phyloP scores from a whole-genome alignment of 2,797 vertebrate genomes.

The Lemur catta region DNA sequence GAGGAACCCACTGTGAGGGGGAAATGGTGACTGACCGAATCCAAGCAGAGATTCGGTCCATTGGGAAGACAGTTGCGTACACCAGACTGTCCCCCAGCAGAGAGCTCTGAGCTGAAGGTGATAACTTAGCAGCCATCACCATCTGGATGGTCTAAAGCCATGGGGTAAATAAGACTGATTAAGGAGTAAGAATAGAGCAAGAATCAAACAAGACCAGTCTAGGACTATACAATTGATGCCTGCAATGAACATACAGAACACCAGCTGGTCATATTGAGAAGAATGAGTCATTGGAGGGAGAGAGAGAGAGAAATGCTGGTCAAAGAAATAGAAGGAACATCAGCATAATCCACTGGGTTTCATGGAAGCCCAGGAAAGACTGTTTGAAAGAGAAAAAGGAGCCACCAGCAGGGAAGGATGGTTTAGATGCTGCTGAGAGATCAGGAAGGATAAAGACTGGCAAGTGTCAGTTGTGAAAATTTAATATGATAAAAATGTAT shows the following conservation, averaged over 20 bases:
- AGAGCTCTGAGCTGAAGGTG: background rate
- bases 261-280: background rate
- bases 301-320: background rate
- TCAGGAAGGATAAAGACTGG: background rate
- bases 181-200: background rate
- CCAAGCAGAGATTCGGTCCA: background rate
- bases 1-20: background rate
- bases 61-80: background rate
- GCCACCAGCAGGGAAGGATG: background rate
- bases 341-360: background rate
- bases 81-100: background rate
- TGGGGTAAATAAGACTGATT: background rate
- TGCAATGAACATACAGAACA: background rate
- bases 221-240: background rate
- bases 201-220: background rate
- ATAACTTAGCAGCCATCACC: background rate
- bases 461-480: background rate
- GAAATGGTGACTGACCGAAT: background rate
- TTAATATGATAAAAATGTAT: background rate
- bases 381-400: constrained; percentile 4
- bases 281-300: background rate
- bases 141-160: background rate
- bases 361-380: background rate
- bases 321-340: background rate
- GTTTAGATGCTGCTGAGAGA: background rate